These are phyloP conservation scores for Mus pahari DNA, from an alignment of 2,113 vertebrate genomes.

Conservation along the genomic window DNA sequence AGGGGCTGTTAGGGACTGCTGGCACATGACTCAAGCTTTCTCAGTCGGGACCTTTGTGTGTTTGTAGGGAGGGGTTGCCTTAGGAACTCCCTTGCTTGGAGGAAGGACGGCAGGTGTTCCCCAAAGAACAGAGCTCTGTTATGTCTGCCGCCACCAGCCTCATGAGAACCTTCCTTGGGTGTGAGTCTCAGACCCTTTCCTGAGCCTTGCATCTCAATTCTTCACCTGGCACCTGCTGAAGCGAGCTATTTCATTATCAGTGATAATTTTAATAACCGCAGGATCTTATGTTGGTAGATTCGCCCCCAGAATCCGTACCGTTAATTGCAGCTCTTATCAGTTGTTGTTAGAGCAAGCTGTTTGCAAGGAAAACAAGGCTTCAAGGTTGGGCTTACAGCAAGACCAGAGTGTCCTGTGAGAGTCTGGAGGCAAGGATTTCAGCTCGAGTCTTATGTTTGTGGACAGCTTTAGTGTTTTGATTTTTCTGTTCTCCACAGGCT, in stretches of 20 bases:
- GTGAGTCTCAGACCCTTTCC: background rate
- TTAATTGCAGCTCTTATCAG: slow-evolving; percentile 73
- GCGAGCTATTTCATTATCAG: background rate
- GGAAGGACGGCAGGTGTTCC: background rate
- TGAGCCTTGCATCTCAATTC: background rate
- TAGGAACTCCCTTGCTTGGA: background rate
- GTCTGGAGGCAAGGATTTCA: background rate
- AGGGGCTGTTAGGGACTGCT: background rate
- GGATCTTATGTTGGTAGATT: slow-evolving; percentile 55
- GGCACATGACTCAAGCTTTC: no score
- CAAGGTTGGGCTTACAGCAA: slow-evolving; percentile 43
- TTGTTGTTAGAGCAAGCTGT: background rate
- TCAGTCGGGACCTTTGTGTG: no score
- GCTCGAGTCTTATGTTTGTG: background rate
- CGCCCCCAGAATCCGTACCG: background rate
- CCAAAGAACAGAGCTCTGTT: background rate
- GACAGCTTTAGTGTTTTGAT: background rate
- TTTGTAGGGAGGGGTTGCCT: background rate
- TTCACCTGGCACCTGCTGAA: background rate
- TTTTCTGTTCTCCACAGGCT: background rate
- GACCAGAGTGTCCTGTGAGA: slow-evolving; percentile 26
- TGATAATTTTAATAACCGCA: slow-evolving; percentile 61
- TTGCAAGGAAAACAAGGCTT: slow-evolving; percentile 49
- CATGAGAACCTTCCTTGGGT: background rate
- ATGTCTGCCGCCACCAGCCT: background rate